A percentile compares a stretch with the other conserved stretches of the same genome.
Conservation (phyloP, 35 echinoderm and acorn worm genomes). For the Eucidaris tribuloides region DNA sequence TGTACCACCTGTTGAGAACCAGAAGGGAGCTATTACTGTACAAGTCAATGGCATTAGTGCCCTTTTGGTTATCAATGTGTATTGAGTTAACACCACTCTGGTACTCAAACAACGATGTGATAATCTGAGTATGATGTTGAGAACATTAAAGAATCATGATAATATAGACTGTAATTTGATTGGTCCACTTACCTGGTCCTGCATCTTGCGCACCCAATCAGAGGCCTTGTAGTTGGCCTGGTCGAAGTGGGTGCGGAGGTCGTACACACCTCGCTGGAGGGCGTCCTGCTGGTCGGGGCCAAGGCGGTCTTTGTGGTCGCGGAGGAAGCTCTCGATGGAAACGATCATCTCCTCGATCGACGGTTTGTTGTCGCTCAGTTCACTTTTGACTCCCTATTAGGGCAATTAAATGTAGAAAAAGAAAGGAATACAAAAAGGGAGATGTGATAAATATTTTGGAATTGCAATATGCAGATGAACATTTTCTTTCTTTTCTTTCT, state of each 20-base stretch:
- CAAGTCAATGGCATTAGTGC: too few species aligned
- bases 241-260: conserved; percentile 83
- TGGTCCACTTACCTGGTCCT: conserved; percentile 69
- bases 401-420: too few species aligned
- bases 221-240: conserved; percentile 72
- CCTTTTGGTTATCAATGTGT: too few species aligned
- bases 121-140: not conserved
- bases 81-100: too few species aligned
- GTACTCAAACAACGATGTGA: too few species aligned
- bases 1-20: too few species aligned
- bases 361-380: conserved; percentile 76
- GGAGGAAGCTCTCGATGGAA: conserved; percentile 64
- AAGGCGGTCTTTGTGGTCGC: conserved; percentile 90
- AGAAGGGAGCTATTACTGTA: too few species aligned
- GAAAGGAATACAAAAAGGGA: too few species aligned
- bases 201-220: conserved; percentile 82
- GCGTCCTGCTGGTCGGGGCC: conserved; percentile 81
- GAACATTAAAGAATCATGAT: not conserved
- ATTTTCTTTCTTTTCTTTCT: too few species aligned
- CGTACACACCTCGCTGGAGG: conserved; percentile 80
- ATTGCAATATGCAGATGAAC: too few species aligned
- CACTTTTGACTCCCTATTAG: conserved; percentile 36
- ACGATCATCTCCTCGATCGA: conserved; percentile 64
- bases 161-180: not conserved
- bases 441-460: too few species aligned